Conservation (phyloP, 1,140 invertebrate genomes). For the Pemphigus obesinymphae region DNA sequence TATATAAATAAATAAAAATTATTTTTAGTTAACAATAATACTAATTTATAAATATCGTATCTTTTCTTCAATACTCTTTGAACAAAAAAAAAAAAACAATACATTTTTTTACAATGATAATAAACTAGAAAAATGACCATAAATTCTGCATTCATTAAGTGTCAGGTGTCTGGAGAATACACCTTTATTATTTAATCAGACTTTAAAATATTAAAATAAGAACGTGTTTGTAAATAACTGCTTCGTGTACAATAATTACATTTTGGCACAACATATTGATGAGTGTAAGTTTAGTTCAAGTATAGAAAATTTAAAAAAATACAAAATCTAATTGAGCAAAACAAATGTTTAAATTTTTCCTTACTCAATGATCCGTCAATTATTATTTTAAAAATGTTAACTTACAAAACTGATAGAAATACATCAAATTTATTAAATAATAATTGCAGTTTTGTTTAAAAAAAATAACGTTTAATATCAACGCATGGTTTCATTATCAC, state of each 20-base stretch:
- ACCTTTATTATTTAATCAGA: constrained; percentile 9
- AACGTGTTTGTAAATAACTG: neutral
- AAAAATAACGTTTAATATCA: too few species aligned
- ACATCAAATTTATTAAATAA: neutral
- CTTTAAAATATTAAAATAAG: neutral
- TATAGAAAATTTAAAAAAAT: constrained; percentile 13
- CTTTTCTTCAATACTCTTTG: too few species aligned
- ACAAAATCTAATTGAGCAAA: constrained; percentile 3
- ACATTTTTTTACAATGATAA: neutral
- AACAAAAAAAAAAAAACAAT: too few species aligned
- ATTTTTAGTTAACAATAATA: too few species aligned
- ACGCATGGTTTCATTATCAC: too few species aligned
- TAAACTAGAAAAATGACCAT: neutral
- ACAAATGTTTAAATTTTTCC: neutral
- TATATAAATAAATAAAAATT: too few species aligned
- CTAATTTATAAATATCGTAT: too few species aligned
- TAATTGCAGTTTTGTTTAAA: too few species aligned
- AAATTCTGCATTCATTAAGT: neutral
- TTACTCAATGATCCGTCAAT: neutral
- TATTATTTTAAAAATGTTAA: neutral
- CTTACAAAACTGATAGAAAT: neutral
- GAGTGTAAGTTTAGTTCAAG: neutral
- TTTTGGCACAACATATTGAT: neutral
- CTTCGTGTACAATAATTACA: neutral
- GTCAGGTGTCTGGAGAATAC: neutral